These are phyloP conservation scores for Diachasma alloeum DNA, from an alignment of 1,140 invertebrate genomes.

Conservation along the genomic window DNA sequence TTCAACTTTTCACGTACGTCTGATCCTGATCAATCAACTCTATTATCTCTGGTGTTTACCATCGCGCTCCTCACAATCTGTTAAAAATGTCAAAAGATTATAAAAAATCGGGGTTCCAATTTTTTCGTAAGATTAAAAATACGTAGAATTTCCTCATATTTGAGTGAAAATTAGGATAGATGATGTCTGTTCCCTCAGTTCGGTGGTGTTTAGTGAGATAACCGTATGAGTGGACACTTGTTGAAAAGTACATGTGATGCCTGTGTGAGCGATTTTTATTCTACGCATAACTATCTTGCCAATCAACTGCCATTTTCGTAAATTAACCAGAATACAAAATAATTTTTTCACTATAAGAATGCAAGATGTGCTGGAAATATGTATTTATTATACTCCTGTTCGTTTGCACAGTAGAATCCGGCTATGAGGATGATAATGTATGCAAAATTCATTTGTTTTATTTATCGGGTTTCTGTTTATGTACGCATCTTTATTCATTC, in stretches of 20 bases:
- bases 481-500: neutral
- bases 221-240: neutral
- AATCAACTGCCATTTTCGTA: neutral
- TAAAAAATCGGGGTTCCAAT: neutral
- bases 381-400: neutral
- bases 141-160: neutral
- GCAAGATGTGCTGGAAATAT: slow-evolving; percentile 4
- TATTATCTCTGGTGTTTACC: no score
- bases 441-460: neutral
- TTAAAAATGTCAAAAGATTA: neutral
- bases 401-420: neutral
- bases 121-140: neutral
- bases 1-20: neutral
- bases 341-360: neutral
- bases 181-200: neutral
- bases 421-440: neutral
- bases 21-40: neutral
- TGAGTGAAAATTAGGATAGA: neutral
- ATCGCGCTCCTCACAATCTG: neutral
- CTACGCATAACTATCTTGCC: neutral
- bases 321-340: neutral
- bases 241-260: neutral
- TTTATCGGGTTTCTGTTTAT: neutral
- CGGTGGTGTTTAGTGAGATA: neutral
- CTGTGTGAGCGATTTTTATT: neutral